Percentiles rank a stretch among this genome's conserved stretches.
Conservation (phyloP, 2,888 invertebrate genomes). For the Rhagium mordax region DNA sequence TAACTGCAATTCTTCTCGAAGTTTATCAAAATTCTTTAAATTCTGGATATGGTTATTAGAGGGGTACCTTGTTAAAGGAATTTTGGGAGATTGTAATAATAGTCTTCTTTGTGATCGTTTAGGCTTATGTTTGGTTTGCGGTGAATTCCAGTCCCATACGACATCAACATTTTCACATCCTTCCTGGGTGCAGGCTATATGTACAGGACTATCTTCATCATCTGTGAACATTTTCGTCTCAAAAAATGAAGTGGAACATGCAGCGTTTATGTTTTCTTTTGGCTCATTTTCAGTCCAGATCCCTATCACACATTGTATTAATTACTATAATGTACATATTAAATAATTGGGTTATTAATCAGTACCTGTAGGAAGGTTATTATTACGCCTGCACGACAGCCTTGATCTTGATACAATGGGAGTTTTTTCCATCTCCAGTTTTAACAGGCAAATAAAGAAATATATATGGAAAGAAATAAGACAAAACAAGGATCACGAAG, state of each 20-base stretch:
- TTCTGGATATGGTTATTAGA: conserved; percentile 60
- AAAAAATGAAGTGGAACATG: not conserved
- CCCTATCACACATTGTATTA: not conserved
- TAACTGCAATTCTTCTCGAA: conserved; percentile 63
- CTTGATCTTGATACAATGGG: not conserved
- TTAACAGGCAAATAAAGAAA: not conserved
- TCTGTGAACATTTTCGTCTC: conserved; percentile 8
- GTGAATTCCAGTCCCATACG: conserved; percentile 72
- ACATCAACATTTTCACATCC: conserved; percentile 67
- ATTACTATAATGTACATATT: not conserved
- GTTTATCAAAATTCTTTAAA: conserved; percentile 65
- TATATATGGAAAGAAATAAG: not conserved
- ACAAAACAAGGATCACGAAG: not conserved
- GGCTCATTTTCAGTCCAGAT: not conserved
- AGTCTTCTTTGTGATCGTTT: conserved; percentile 49
- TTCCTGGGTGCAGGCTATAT: conserved; percentile 67
- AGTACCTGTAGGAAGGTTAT: not conserved
- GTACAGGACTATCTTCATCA: conserved; percentile 49
- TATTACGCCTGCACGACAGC: not conserved
- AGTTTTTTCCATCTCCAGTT: not conserved
- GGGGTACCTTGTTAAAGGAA: conserved; percentile 59
- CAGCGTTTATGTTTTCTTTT: not conserved
- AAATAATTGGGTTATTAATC: not conserved
- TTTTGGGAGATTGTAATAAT: conserved; percentile 61
- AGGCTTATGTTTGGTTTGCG: conserved; percentile 57